These are phyloP conservation scores for Chrysopilus asiliformis DNA, from an alignment of 2,888 invertebrate genomes.

Conservation along the genomic window DNA sequence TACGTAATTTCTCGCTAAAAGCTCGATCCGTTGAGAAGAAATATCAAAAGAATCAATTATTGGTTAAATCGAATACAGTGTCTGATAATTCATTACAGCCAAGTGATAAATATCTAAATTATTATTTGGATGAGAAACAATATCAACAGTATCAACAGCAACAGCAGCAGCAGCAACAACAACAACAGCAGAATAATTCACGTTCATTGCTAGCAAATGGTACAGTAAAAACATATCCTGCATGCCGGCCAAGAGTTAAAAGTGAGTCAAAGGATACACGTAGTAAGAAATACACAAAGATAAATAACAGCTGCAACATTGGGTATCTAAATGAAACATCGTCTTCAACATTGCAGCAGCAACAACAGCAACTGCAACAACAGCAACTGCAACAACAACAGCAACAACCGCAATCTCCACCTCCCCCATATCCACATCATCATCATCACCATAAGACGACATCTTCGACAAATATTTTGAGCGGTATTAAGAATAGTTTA, in stretches of 20 bases:
- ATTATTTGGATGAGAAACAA: conserved; percentile 31
- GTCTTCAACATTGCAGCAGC: conserved; percentile 15
- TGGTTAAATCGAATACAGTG: conserved; percentile 33
- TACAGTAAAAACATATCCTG: conserved; percentile 29
- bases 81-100: conserved; percentile 35
- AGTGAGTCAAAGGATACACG: conserved; percentile 28
- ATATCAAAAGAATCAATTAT: conserved; percentile 26
- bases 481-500: conserved; percentile 28
- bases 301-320: conserved; percentile 31
- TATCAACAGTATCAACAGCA: conserved; percentile 20
- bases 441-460: conserved; percentile 26
- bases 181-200: conserved; percentile 16
- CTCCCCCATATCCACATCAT: no score
- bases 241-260: conserved; percentile 31
- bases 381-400: conserved; percentile 27
- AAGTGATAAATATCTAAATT: conserved; percentile 32
- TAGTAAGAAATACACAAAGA: conserved; percentile 11
- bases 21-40: conserved; percentile 24
- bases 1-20: conserved; percentile 30
- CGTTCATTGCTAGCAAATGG: conserved; percentile 27
- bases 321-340: conserved; percentile 23
- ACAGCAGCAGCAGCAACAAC: conserved; percentile 24
- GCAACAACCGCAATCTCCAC: conserved; percentile 26
- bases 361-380: conserved; percentile 18
- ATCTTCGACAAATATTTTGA: conserved; percentile 28